Conservation (phyloP, 2,888 invertebrate species). For the Chalcis sispes region DNA sequence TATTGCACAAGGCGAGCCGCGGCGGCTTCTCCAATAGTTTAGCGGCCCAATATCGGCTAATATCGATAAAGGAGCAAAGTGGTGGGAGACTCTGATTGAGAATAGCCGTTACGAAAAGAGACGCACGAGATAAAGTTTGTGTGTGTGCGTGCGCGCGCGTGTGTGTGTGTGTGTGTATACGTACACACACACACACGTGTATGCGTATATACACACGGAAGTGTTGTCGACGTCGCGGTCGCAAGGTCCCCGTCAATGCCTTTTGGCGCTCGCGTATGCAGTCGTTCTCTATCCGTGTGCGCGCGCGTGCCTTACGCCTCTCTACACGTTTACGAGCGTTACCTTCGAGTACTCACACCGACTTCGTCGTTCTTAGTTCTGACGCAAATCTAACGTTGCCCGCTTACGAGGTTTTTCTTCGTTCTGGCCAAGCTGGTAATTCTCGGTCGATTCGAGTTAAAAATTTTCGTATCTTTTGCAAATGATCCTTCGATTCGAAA, state of each 20-base stretch:
- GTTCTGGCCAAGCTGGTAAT: no score
- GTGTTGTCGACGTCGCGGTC: slow-evolving; percentile 62
- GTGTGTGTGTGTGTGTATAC: neutral
- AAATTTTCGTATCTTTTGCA: no score
- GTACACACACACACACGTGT: neutral
- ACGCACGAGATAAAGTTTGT: slow-evolving; percentile 59
- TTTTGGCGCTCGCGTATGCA: slow-evolving; percentile 57
- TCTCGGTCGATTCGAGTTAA: no score
- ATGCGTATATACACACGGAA: slow-evolving; percentile 65
- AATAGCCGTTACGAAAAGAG: slow-evolving; percentile 61
- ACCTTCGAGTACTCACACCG: no score
- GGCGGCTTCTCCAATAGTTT: no score
- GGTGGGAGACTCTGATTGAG: slow-evolving; percentile 33
- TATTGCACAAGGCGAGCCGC: no score
- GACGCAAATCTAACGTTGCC: no score
- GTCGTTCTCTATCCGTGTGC: slow-evolving; percentile 59
- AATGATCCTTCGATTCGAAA: no score
- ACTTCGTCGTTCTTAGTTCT: no score
- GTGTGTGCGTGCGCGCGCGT: slow-evolving; percentile 60
- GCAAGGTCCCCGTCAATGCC: slow-evolving; percentile 74
- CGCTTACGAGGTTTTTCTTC: no score
- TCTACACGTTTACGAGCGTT: slow-evolving; percentile 48
- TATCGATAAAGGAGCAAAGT: slow-evolving; percentile 24
- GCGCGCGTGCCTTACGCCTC: no score
- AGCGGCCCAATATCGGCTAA: neutral